Evolutionary conservation across 92 coral and sea anemone genomes (phyloP), one percentile per base, ranked within the genome.

Genomic region (Bergia sp.): DNA sequence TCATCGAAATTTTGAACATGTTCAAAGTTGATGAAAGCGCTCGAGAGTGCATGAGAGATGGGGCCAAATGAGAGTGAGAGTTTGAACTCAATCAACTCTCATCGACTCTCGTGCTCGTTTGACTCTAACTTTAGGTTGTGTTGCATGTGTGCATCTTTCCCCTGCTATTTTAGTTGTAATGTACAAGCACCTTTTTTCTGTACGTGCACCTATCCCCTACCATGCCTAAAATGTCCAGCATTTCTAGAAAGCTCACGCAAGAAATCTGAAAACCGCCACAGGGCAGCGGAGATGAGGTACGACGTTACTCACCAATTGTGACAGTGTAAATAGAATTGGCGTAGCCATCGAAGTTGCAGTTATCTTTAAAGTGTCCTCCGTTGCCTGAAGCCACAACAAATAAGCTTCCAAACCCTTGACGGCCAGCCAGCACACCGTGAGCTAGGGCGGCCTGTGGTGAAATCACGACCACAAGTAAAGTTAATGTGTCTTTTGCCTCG

Each of bases 271-370:
- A 20, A 61, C 69, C 2, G 23, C 69, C 2, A 23, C 7, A 61
- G 69, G 4, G 5, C 3, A 61, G 7, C 21, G 6, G 40, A 40
- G 7, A 5, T 12, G 5, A 21, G 16, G 7, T n/a, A 23, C 50
- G 21, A 38, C 29, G 11, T 1, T 55, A 73, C 96, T 89, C 38
- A 95, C 98, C 97, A 87, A 96, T 96, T 41, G 99, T 95, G 43
- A 96, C 96, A 64, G 98, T 96, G 77, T 93, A 97, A 41, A 97
- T 97, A 11, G 98, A 96, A 89, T 97, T 97, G 3, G 99, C 98
- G 89, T 97, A 97, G 55, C 99, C 99, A 91, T 97, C 99, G 92
- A 94, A 97, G 93, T 97, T 97, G 61, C 99, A 97, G 85, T 97
- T 97, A 83, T 97, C 99, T 87, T 96, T 94, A 77, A 96, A 96